Evolutionary conservation across 1,140 invertebrate genomes (phyloP).

Genomic region (Vanessa atalanta): DNA sequence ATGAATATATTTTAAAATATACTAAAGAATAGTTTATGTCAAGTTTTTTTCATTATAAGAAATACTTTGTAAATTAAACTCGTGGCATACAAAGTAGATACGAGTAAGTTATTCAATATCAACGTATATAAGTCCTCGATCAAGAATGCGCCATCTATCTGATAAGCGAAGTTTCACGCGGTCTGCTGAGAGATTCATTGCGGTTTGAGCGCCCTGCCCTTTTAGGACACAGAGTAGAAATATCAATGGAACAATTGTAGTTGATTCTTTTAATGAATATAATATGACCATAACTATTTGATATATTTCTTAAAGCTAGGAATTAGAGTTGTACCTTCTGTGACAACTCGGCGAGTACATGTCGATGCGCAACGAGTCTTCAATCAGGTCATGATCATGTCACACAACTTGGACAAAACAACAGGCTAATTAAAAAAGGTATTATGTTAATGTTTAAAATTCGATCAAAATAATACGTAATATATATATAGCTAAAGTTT

Average conservation of each 20-base stretch:
- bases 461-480: no score
- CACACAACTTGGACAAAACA: no score
- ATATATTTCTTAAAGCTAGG: no score
- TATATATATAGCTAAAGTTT: no score
- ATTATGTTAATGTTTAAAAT: no score
- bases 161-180: constrained; percentile 59
- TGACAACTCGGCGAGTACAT: no score
- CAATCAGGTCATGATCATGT: no score
- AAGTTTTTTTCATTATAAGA: neutral
- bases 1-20: neutral
- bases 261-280: no score
- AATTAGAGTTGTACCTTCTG: no score
- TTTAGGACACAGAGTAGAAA: constrained; percentile 26
- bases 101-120: constrained; percentile 37
- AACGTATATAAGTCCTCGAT: constrained; percentile 43
- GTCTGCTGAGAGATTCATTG: constrained; percentile 58
- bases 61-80: constrained; percentile 12
- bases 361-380: no score
- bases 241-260: neutral
- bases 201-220: constrained; percentile 49
- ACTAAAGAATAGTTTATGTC: neutral
- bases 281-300: no score
- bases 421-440: no score
- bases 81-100: constrained; percentile 33
- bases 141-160: constrained; percentile 63